Evolutionary conservation across 2,797 vertebrate genomes (phyloP).

Genomic region (Lepidocolaptes lacrymiger): DNA sequence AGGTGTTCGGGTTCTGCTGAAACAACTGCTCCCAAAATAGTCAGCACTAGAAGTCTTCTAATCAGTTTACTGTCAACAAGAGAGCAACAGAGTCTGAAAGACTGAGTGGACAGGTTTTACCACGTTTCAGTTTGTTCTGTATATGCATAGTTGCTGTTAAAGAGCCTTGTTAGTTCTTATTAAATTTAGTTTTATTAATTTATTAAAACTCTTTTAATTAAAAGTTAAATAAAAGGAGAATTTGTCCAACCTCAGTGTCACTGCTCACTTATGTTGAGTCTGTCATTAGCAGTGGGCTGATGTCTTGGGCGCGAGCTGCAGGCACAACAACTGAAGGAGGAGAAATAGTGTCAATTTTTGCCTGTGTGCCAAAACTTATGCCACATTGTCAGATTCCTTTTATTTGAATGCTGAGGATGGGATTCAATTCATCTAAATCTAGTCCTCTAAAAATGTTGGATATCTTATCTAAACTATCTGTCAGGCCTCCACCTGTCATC

Average conservation of each 20-base stretch:
- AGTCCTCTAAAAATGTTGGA: background rate
- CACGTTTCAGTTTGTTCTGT: background rate
- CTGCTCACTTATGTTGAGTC: background rate
- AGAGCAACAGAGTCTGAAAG: background rate
- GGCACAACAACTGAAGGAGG: background rate
- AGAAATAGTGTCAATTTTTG: background rate
- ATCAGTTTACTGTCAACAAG: constrained; percentile 4
- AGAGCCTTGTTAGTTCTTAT: background rate
- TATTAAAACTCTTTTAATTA: background rate
- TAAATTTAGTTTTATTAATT: background rate
- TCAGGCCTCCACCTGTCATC: background rate
- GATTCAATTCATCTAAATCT: background rate
- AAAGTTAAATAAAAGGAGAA: background rate
- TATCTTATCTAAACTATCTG: background rate
- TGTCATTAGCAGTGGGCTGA: background rate
- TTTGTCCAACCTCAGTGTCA: background rate
- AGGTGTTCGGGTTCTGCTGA: background rate
- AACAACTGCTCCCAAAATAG: background rate
- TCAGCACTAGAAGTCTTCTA: background rate
- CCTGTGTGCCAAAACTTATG: background rate
- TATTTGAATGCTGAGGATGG: background rate
- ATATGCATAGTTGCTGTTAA: background rate
- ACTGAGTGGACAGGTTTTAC: background rate
- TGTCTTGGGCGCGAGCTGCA: background rate
- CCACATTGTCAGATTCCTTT: background rate